Percentiles rank a stretch among this genome's conserved stretches.
Conservation (phyloP, 2,888 invertebrate species). For the Acleris holmiana region DNA sequence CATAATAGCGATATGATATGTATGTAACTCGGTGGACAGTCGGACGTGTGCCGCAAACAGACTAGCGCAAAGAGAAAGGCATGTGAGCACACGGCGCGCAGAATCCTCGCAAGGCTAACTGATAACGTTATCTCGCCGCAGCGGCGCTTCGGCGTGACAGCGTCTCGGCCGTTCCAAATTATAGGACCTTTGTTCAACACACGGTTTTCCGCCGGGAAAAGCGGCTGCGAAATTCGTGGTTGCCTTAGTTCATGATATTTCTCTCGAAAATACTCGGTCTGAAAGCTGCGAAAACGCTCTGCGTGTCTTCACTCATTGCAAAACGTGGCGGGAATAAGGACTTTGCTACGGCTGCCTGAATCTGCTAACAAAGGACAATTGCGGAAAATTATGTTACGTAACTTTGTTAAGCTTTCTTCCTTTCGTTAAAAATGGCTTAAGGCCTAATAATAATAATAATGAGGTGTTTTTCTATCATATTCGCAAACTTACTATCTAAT, state of each 20-base stretch:
- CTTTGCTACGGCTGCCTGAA: not conserved
- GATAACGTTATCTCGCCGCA: constrained; percentile 76
- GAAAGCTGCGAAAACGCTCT: not conserved
- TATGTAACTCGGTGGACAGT: constrained; percentile 15
- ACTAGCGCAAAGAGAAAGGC: constrained; percentile 42
- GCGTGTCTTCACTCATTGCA: not conserved
- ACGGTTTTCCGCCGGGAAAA: not conserved
- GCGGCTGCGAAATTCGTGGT: not conserved
- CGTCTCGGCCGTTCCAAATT: constrained; percentile 5
- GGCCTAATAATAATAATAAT: too few relatives aligned
- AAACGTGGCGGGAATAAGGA: constrained; percentile 15
- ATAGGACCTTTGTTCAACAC: constrained; percentile 3
- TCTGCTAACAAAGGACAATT: not conserved
- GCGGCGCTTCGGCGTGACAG: constrained; percentile 44
- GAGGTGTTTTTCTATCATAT: too few relatives aligned
- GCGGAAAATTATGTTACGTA: constrained; percentile 2
- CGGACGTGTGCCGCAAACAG: constrained; percentile 14
- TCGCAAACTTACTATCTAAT: too few relatives aligned
- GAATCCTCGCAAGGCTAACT: constrained; percentile 80
- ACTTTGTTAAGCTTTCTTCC: too few relatives aligned
- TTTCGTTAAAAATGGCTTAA: too few relatives aligned
- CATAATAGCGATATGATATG: constrained; percentile 12
- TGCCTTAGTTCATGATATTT: not conserved
- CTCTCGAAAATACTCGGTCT: not conserved
- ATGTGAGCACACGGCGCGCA: constrained; percentile 50